phyloP scores from a whole-genome alignment of 2,797 vertebrate genomes.

The Ambastaia sidthimunki region DNA sequence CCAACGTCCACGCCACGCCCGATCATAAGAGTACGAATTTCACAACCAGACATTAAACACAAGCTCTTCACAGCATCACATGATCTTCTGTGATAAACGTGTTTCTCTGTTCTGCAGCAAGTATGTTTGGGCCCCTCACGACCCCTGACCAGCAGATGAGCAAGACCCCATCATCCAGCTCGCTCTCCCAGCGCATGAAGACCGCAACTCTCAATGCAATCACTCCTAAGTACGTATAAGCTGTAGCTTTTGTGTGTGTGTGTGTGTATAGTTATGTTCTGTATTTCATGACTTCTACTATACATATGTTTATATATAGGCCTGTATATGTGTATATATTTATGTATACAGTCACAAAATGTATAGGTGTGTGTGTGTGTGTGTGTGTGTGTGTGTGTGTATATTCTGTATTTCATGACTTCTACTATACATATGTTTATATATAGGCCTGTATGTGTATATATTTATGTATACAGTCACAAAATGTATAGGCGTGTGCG shows the following conservation, averaged over 20 bases:
- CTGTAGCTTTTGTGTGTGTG: neutral
- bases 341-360: no score
- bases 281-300: no score
- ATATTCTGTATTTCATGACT: no score
- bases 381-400: no score
- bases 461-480: no score
- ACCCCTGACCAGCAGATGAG: conserved; percentile 92
- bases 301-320: no score
- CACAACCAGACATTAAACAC: neutral
- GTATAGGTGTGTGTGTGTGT: no score
- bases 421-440: no score
- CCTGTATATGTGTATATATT: no score
- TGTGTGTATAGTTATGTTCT: no score
- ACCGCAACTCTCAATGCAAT: conserved; percentile 82
- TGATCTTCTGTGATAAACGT: neutral
- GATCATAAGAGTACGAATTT: conserved; percentile 83
- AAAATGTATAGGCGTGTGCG: accelerated
- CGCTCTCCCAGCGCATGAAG: conserved; percentile 88
- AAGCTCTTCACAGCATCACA: no score
- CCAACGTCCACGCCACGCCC: conserved; percentile 88
- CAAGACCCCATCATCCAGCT: conserved; percentile 94
- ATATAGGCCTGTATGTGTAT: no score
- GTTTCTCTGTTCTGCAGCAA: conserved; percentile 77
- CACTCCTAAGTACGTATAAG: conserved; percentile 85
- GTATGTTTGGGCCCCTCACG: conserved; percentile 91